These are phyloP conservation scores for Odontocolon sp. DNA, from an alignment of 2,888 invertebrate species.

Conservation along the genomic window DNA sequence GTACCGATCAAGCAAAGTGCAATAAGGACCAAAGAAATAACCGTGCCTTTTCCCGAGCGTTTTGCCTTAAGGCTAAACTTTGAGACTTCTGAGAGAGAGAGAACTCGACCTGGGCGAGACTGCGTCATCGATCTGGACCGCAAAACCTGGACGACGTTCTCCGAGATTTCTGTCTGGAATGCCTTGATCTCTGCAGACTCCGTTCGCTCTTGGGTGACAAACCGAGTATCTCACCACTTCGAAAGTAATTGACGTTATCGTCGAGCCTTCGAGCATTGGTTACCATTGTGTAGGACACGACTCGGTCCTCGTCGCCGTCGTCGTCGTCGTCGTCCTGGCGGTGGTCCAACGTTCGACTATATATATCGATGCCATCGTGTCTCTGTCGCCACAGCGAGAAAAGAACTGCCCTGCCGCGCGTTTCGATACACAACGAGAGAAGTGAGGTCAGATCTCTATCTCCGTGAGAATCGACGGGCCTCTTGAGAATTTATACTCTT, in stretches of 20 bases:
- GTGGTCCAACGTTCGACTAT: constrained; percentile 27
- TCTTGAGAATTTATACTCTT: constrained; percentile 32
- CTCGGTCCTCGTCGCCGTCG: constrained; percentile 42
- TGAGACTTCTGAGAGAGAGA: too few relatives aligned
- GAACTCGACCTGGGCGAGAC: background rate
- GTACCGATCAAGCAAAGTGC: constrained; percentile 43
- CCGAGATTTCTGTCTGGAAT: too few relatives aligned
- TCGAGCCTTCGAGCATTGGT: constrained; percentile 32
- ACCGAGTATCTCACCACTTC: constrained; percentile 22
- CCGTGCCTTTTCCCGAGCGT: constrained; percentile 9
- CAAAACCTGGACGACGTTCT: background rate
- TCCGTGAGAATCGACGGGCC: constrained; percentile 64
- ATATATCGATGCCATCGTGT: constrained; percentile 46
- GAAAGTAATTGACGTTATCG: constrained; percentile 63
- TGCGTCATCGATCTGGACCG: constrained; percentile 31
- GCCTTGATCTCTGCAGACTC: background rate
- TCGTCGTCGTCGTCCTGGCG: constrained; percentile 17
- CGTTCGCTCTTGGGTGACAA: constrained; percentile 50
- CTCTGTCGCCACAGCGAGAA: constrained; percentile 32
- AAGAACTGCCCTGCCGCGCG: constrained; percentile 31
- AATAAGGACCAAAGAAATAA: background rate
- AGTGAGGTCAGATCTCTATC: constrained; percentile 72
- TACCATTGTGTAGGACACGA: constrained; percentile 60
- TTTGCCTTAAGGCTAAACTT: background rate
- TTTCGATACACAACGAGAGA: constrained; percentile 58